These are phyloP conservation scores for Melanocharis versteri DNA, from an alignment of 2,113 vertebrate genomes.

Conservation along the genomic window DNA sequence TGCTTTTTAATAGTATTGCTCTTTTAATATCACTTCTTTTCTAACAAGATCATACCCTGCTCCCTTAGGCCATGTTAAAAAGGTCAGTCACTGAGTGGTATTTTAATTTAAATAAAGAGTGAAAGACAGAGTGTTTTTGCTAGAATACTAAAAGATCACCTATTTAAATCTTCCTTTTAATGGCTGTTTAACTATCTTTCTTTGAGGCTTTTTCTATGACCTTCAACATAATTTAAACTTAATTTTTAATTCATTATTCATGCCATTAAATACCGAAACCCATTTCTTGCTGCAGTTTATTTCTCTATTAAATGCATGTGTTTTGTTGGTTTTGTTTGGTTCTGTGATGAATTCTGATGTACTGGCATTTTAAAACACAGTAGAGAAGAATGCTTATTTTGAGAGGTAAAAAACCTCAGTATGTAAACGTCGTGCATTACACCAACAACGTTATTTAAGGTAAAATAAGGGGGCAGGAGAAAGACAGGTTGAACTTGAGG, in stretches of 20 bases:
- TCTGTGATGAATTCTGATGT: background rate
- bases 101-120: slow-evolving; percentile 67
- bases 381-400: background rate
- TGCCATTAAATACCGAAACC: background rate
- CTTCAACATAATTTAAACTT: slow-evolving; percentile 51
- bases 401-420: background rate
- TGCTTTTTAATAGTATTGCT: slow-evolving; percentile 35
- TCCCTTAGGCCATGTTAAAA: slow-evolving; percentile 68
- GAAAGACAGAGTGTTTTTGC: slow-evolving; percentile 35
- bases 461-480: background rate
- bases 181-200: slow-evolving; percentile 43
- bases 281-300: background rate
- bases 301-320: background rate
- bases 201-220: slow-evolving; percentile 42
- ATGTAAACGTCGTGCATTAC: background rate
- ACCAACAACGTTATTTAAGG: background rate
- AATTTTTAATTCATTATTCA: slow-evolving; percentile 50
- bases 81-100: slow-evolving; percentile 62
- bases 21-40: slow-evolving; percentile 45
- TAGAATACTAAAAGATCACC: slow-evolving; percentile 47
- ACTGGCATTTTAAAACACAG: background rate
- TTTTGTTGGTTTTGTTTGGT: background rate
- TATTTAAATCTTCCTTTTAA: slow-evolving; percentile 54
- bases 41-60: slow-evolving; percentile 51
- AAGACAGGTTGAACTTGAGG: background rate